A percentile compares a stretch with the other conserved stretches of the same genome.
phyloP scores from a whole-genome alignment of 2,797 vertebrate genomes.

The Lophotriccus pileatus region DNA sequence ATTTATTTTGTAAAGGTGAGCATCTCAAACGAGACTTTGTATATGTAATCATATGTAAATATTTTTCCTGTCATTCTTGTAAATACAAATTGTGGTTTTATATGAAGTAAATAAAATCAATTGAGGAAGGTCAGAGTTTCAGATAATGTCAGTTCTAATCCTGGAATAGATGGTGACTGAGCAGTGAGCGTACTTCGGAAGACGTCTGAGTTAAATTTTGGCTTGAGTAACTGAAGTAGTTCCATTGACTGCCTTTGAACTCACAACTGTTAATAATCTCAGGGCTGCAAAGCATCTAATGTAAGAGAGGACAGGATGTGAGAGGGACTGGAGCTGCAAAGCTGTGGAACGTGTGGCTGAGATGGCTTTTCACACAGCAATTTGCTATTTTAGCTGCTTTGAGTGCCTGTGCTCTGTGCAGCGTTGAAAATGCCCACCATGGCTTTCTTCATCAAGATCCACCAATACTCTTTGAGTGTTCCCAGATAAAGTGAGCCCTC shows the following conservation, averaged over 20 bases:
- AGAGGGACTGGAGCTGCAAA: not conserved
- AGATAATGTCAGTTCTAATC: not conserved
- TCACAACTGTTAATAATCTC: conserved; percentile 28
- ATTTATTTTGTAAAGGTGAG: not conserved
- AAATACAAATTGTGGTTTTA: conserved; percentile 40
- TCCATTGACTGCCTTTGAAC: conserved; percentile 30
- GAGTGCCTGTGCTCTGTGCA: rapidly evolving
- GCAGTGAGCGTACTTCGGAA: not conserved
- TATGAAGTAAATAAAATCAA: conserved; percentile 53
- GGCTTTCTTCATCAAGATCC: not conserved
- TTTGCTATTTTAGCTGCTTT: not conserved
- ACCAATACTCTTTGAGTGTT: not conserved
- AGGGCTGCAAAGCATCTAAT: not conserved
- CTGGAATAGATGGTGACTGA: not conserved
- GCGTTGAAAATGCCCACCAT: not conserved
- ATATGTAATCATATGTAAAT: conserved; percentile 38
- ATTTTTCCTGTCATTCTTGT: not conserved
- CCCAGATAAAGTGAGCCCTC: not conserved
- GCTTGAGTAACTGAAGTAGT: not conserved
- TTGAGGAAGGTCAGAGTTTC: conserved; percentile 4
- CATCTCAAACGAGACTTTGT: not conserved
- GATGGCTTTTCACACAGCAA: not conserved
- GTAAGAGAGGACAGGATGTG: conserved; percentile 39
- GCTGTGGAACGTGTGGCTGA: not conserved
- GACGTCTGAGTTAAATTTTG: conserved; percentile 14